Base-by-base conservation (phyloP, 2,797 vertebrate genomes). In the Columba guinea region DNA sequence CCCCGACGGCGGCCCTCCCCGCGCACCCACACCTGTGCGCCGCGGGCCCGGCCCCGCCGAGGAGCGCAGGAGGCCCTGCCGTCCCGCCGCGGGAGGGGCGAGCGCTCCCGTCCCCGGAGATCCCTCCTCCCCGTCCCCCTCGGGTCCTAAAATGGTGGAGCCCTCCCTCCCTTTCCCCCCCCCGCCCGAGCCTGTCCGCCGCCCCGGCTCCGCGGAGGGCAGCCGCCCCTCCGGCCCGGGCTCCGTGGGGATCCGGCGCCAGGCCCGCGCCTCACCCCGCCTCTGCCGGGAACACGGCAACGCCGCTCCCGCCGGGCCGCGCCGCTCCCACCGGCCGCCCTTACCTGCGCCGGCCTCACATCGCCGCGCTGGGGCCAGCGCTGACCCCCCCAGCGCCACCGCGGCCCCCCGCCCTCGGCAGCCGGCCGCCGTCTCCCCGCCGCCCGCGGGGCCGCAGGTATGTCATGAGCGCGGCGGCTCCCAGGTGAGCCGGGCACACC, bases 401-500 rank as follows among this genome's bases (percentile, higher is more conserved):
- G 53, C 59, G 12, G n/a, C 27, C 60, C 73, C 82, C 53, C 28
- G 28, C 55, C 19, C 35, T 51, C 46, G 34, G 44, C 79, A 79
- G 32, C 74, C 53, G 52, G 64, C 56, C 64, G 19, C 84, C 46
- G 63, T 55, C 89, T 84, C 70, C 65, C 90, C 63, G 60, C 59
- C 71, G 76, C 59, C 94, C 88, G 79, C 52, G 77, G 89, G 87
- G 90, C 85, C 76, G 73, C 84, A 94, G 94, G 95, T 94, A 78
- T 95, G 87, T 93, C 93, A 87, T 83, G 87, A 75, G 93, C 52
- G 82, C 91, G 53, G 88, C 30, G 80, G 85, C 83, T 90, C 80
- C 69, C 96, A 96, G 96, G 95, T 96, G 91, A 93, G 87, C 88
- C 48, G 67, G 87, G 90, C 94, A 96, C 96, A 96, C 96, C 96